Conservation (phyloP, 2,113 vertebrate species). For the Lagopus muta region DNA sequence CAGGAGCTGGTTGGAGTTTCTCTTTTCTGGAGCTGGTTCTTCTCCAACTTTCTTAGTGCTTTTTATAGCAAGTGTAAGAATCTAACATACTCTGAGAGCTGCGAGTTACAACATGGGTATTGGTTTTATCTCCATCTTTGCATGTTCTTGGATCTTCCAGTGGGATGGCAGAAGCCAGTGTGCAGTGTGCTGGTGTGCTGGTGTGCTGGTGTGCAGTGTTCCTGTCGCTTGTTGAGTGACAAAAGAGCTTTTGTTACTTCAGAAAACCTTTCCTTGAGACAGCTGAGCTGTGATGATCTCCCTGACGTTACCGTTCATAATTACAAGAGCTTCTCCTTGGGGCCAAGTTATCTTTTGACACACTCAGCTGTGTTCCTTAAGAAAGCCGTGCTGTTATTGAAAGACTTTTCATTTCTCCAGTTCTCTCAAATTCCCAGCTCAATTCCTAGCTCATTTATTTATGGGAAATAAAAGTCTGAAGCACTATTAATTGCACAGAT, state of each 20-base stretch:
- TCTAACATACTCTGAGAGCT: too few species aligned
- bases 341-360: not conserved
- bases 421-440: not conserved
- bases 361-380: not conserved
- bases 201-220: not conserved
- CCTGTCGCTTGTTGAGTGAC: not conserved
- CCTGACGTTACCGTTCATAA: not conserved
- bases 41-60: not conserved
- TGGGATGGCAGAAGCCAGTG: not conserved
- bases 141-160: not conserved
- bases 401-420: not conserved
- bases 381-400: not conserved
- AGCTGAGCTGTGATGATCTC: not conserved
- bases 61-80: not conserved
- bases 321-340: not conserved
- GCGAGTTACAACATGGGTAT: not conserved
- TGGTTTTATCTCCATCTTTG: not conserved
- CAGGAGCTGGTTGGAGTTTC: not conserved
- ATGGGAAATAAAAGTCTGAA: not conserved
- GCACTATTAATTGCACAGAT: not conserved
- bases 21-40: not conserved
- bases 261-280: not conserved
- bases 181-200: not conserved
- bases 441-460: too few species aligned
- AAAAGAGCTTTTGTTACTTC: not conserved